Evolutionary conservation across 2,113 vertebrate species (phyloP), one percentile per base, ranked within the genome.

Genomic region (Catharus fuscescens): DNA sequence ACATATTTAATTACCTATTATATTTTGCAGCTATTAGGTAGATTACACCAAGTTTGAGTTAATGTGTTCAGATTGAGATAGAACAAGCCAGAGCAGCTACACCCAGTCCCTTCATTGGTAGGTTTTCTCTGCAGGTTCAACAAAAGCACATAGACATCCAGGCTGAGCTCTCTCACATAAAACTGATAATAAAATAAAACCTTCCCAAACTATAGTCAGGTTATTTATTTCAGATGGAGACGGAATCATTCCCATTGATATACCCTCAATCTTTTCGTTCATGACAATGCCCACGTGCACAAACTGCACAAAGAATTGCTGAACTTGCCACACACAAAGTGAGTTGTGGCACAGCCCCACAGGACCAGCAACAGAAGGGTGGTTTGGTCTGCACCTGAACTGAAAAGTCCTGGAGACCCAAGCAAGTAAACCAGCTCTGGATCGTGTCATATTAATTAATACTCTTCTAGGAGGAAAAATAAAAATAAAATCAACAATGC

Each of bases 381-480:
- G 65, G 13, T 32, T 54, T 36, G 57, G 17, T 14, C 40, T 34
- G 29, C 40, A 28, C 2, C 29, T 57, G 25, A 42, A 25, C 12
- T 32, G 34, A 52, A 57, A 57, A 87, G 8, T 10, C 23, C 2
- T 1, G 4, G 21, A 36, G 44, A 31, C 6, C 5, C 34, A 23
- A 72, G 38, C 32, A 48, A 34, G 18, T 7, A 6, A 15, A 36
- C 10, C 29, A 61, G 26, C 31, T 66, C 10, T 52, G 42, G 44
- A 62, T 4, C 2, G 0, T 8, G 8, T 2, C 8, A 31, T 4
- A 10, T 8, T 70, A 70, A 47, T 23, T 53, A 44, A 82, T 20
- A 38, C 8, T 54, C 16, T 10, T 54, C 10, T 34, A 71, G 32
- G 2, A 6, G 10, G 8, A 16, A 54, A 29, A 54, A 45, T 9